These are phyloP conservation scores for Chamaea fasciata DNA, from an alignment of 2,113 vertebrate genomes.

Conservation along the genomic window DNA sequence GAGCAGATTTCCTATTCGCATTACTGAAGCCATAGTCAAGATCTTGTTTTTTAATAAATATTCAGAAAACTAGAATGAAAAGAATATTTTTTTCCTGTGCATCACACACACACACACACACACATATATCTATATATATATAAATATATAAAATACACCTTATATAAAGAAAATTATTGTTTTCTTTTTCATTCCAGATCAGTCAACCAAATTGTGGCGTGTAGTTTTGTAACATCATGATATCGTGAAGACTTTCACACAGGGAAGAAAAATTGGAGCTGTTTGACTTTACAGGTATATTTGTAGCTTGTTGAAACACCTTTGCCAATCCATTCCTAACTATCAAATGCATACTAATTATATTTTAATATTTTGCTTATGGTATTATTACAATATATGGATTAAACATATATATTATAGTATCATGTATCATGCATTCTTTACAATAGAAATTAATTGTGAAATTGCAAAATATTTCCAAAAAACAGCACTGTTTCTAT, in stretches of 20 bases:
- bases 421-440: neutral
- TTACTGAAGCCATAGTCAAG: neutral
- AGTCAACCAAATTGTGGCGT: neutral
- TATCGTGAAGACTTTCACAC: neutral
- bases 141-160: neutral
- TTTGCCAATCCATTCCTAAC: neutral
- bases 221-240: neutral
- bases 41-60: neutral
- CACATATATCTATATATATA: no score
- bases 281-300: fast-evolving
- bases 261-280: neutral
- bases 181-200: neutral
- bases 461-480: neutral
- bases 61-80: neutral
- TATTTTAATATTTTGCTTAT: neutral
- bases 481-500: neutral
- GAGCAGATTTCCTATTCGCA: neutral
- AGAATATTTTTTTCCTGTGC: neutral
- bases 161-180: neutral
- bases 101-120: neutral
- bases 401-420: neutral
- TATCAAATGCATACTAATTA: neutral
- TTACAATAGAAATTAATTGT: neutral
- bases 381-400: neutral
- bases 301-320: neutral